Evolutionary conservation across 35 echinoderm and acorn worm genomes (phyloP), one percentile per base, ranked within the genome.

Genomic region (Amphiura filiformis): DNA sequence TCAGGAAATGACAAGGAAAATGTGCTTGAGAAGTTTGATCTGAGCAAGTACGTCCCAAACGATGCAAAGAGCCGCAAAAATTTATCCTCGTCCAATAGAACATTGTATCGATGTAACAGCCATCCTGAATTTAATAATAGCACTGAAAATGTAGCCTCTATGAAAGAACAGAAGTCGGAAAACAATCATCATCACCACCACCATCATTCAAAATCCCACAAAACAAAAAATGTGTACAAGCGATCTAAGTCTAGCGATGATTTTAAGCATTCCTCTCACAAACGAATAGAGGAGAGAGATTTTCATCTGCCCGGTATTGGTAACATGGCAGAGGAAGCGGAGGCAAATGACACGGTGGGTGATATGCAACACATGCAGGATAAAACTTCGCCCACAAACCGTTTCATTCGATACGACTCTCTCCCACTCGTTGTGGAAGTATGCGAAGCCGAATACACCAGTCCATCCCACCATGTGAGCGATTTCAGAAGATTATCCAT

Each of bases 371-470:
- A 80, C 36, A 87, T 88, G 52, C 22, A 40, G 32, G 83, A 86
- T 14, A 84, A 79, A 34, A 86, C 84, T 47, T 82, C 87, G 11
- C 85, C 90, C 9, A 92, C 95, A 39, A 97, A 97, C 78, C 81
- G 92, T 37, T 94, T 97, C 57, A 93, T 97, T 34, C 88, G 95
- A 33, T 97, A 97, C 75, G 95, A 97, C 39, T 97, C 95, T 0
- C 89, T 97, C 20, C 92, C 95, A 32, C 87, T 97, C 39, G 95
- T 97, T 28, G 95, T 97, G 3, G 95, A 97, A 64, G 95, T 97
- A 14, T 97, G 87, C 78, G 95, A 97, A 82, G 91, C 91, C 61
- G 95, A 97, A 35, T 85, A 83, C 36, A 88, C 85, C 38, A 92
- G 90, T 57, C 94, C 90, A 22, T 79, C 81, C 41, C 82, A 82